Evolutionary conservation across 2,797 vertebrate species (phyloP).

Genomic region (Adrianichthys oophorus): DNA sequence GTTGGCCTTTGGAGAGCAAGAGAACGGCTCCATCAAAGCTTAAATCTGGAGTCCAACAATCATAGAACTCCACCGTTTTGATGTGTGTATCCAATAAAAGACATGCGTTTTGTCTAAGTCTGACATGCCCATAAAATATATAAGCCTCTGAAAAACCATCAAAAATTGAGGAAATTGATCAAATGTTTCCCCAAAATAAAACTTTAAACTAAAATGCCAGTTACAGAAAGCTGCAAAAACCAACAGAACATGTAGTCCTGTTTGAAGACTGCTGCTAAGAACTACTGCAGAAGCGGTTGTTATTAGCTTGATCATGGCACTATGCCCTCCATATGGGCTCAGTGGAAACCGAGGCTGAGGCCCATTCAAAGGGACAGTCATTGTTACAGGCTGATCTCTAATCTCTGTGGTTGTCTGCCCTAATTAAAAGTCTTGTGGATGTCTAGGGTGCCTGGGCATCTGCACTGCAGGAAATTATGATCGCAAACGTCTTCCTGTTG

Average conservation of each 20-base stretch:
- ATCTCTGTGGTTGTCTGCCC: constrained; percentile 98
- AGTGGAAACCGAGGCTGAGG: constrained; percentile 84
- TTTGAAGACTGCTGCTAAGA: constrained; percentile 43
- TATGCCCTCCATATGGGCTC: constrained; percentile 79
- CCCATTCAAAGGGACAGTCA: constrained; percentile 95
- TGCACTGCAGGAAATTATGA: constrained; percentile 99
- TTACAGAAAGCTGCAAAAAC: constrained; percentile 15
- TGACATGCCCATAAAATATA: too few relatives aligned
- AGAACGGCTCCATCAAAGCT: constrained; percentile 72
- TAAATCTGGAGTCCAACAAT: constrained; percentile 63
- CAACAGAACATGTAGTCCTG: constrained; percentile 42
- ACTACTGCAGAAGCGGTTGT: constrained; percentile 64
- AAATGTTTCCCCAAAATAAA: constrained; percentile 13
- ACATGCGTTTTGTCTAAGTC: constrained; percentile 35
- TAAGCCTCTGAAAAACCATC: constrained; percentile 54
- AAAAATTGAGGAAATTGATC: constrained; percentile 28
- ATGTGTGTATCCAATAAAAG: constrained; percentile 71
- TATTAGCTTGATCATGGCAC: constrained; percentile 75
- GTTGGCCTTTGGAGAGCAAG: constrained; percentile 67
- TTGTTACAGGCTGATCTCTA: constrained; percentile 95
- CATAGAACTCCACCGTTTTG: constrained; percentile 66
- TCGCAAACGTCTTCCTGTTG: constrained; percentile 99
- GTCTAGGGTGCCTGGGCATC: constrained; percentile 82
- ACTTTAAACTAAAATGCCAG: constrained; percentile 17
- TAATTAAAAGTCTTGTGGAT: constrained; percentile 97